These are phyloP conservation scores for Lysiphlebus fabarum DNA, from an alignment of 1,140 invertebrate genomes.

Conservation along the genomic window DNA sequence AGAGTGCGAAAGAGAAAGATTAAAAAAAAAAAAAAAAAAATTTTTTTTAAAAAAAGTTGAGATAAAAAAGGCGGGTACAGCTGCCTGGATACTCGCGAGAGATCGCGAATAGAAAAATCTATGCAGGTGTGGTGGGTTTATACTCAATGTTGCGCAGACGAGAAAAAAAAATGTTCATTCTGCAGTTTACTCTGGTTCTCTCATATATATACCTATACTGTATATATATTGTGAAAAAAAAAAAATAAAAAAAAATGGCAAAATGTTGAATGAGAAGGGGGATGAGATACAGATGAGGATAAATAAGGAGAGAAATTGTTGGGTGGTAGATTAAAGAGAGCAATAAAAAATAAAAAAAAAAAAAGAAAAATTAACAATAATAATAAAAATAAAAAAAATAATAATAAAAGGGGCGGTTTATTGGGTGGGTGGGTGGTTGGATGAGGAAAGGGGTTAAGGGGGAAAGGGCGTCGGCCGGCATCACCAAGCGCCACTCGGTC, in stretches of 20 bases:
- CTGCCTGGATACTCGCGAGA: slow-evolving; percentile 25
- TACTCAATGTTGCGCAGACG: slow-evolving; percentile 1
- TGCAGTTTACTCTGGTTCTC: no score
- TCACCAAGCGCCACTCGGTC: slow-evolving; percentile 49
- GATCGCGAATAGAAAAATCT: slow-evolving; percentile 32
- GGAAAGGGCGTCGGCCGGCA: slow-evolving; percentile 47
- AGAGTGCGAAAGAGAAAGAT: slow-evolving; percentile 3
- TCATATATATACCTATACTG: no score
- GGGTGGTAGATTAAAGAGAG: not conserved
- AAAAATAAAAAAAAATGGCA: not conserved
- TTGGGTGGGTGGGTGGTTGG: not conserved
- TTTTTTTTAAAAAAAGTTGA: slow-evolving; percentile 13
- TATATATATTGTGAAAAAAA: not conserved
- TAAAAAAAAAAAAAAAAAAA: slow-evolving; percentile 8
- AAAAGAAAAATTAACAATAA: slow-evolving; percentile 15
- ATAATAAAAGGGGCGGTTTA: not conserved
- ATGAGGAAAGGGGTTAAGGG: slow-evolving; percentile 11
- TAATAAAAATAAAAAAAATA: slow-evolving; percentile 26
- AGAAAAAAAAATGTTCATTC: not conserved
- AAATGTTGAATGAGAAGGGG: slow-evolving; percentile 3
- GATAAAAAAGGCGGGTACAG: slow-evolving; percentile 16
- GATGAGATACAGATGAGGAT: slow-evolving; percentile 5
- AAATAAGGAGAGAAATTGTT: slow-evolving; percentile 13
- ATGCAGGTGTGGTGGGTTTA: slow-evolving; percentile 30
- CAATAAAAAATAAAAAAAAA: not conserved